phyloP scores from a whole-genome alignment of 92 coral and sea anemone genomes.

The Porites cylindrica region DNA sequence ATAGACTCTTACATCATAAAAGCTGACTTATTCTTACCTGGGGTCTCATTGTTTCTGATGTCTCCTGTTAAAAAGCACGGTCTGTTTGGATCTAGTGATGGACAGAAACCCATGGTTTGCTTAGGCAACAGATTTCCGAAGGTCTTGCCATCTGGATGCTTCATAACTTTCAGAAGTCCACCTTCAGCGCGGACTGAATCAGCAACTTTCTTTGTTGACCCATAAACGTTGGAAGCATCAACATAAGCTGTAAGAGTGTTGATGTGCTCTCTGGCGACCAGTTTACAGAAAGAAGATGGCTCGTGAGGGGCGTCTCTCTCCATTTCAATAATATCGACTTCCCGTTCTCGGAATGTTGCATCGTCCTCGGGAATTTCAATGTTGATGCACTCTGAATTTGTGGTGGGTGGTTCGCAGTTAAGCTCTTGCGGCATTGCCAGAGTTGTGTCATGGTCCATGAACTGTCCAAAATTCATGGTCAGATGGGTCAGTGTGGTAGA shows the following conservation, averaged over 20 bases:
- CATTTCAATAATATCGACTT: slow-evolving; percentile 4
- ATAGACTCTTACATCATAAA: too few relatives aligned
- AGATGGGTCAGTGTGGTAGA: slow-evolving; percentile 48
- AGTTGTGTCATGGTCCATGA: slow-evolving; percentile 79
- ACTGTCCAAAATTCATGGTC: slow-evolving; percentile 83
- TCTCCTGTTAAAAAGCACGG: slow-evolving; percentile 76
- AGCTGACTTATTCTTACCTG: slow-evolving; percentile 26
- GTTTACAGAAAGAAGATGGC: slow-evolving; percentile 25
- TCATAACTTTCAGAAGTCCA: slow-evolving; percentile 31
- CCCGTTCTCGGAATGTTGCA: slow-evolving; percentile 5
- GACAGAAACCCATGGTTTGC: slow-evolving; percentile 2
- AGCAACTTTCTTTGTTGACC: slow-evolving; percentile 22
- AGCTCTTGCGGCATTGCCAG: slow-evolving; percentile 37
- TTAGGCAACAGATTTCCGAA: slow-evolving; percentile 5
- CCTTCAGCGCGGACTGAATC: slow-evolving; percentile 19
- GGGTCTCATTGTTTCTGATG: slow-evolving; percentile 69
- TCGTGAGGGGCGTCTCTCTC: slow-evolving; percentile 51
- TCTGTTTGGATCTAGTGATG: slow-evolving; percentile 10
- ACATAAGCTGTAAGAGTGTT: slow-evolving; percentile 67
- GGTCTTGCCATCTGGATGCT: slow-evolving; percentile 24
- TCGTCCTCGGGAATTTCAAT: slow-evolving; percentile 56
- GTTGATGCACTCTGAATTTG: slow-evolving; percentile 51
- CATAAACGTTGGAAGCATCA: slow-evolving; percentile 81
- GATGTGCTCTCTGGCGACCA: slow-evolving; percentile 36
- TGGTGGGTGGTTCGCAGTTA: slow-evolving; percentile 25